A percentile compares a stretch with the other conserved stretches of the same genome.
These are phyloP conservation scores for Caranx melampygus DNA, from an alignment of 2,113 vertebrate species.

Conservation along the genomic window DNA sequence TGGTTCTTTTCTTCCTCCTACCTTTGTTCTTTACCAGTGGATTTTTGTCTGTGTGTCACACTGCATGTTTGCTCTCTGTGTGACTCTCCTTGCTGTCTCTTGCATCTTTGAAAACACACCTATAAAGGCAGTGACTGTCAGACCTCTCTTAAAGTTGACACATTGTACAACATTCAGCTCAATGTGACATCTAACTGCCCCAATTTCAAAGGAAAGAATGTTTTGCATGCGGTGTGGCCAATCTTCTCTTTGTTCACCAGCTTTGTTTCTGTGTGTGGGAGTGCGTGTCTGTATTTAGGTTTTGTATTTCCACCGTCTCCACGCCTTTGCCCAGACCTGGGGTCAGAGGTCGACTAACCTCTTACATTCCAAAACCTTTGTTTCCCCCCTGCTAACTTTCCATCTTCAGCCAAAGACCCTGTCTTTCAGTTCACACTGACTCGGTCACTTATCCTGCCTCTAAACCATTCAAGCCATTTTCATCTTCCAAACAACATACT, in stretches of 20 bases:
- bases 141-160: constrained; percentile 24
- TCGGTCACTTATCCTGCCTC: not conserved
- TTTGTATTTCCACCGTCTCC: constrained; percentile 55
- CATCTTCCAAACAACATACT: constrained; percentile 1
- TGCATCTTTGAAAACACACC: constrained; percentile 9
- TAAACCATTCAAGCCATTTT: not conserved
- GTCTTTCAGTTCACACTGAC: not conserved
- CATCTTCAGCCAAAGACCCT: constrained; percentile 34
- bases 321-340: constrained; percentile 50
- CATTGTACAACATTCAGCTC: not conserved
- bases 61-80: not conserved
- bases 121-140: not conserved
- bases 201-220: constrained; percentile 42
- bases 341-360: constrained; percentile 78
- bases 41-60: not conserved
- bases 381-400: not conserved
- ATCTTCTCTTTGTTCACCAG: constrained; percentile 11
- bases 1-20: not conserved
- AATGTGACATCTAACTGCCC: not conserved
- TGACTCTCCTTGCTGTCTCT: not conserved
- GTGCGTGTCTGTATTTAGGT: constrained; percentile 23
- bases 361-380: constrained; percentile 72
- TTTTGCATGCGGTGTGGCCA: constrained; percentile 9
- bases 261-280: constrained; percentile 23
- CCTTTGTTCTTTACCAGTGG: not conserved